phyloP scores from a whole-genome alignment of 1,140 invertebrate species.

The Sminthurides bifidus region DNA sequence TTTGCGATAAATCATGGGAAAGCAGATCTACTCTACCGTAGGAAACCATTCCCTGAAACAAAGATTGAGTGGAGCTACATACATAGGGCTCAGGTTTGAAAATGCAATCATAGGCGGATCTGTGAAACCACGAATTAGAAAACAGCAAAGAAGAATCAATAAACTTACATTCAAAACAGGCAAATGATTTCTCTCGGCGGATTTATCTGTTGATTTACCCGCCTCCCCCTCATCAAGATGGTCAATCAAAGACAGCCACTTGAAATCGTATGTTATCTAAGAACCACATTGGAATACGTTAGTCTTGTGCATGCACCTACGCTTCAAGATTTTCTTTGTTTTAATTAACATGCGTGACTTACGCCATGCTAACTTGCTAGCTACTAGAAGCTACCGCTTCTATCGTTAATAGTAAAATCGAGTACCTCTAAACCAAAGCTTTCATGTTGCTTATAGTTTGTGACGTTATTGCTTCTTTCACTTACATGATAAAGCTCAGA shows the following conservation, averaged over 20 bases:
- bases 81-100: neutral
- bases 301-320: no score
- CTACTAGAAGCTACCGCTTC: no score
- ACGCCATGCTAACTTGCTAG: no score
- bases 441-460: no score
- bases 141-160: neutral
- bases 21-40: slow-evolving; percentile 65
- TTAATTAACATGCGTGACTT: no score
- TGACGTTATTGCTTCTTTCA: no score
- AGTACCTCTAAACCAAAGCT: no score
- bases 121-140: neutral
- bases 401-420: no score
- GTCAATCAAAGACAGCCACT: slow-evolving; percentile 47
- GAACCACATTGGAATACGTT: no score
- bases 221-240: slow-evolving; percentile 46
- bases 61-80: slow-evolving; percentile 7
- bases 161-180: slow-evolving; percentile 30
- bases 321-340: no score
- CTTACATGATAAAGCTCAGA: slow-evolving; percentile 68
- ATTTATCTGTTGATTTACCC: slow-evolving; percentile 42
- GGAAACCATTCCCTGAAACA: slow-evolving; percentile 65
- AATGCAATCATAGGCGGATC: neutral
- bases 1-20: slow-evolving; percentile 67
- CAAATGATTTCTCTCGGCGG: slow-evolving; percentile 24
- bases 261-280: slow-evolving; percentile 59